phyloP scores from a whole-genome alignment of 1,140 invertebrate species.

The Leguminivora glycinivorella region DNA sequence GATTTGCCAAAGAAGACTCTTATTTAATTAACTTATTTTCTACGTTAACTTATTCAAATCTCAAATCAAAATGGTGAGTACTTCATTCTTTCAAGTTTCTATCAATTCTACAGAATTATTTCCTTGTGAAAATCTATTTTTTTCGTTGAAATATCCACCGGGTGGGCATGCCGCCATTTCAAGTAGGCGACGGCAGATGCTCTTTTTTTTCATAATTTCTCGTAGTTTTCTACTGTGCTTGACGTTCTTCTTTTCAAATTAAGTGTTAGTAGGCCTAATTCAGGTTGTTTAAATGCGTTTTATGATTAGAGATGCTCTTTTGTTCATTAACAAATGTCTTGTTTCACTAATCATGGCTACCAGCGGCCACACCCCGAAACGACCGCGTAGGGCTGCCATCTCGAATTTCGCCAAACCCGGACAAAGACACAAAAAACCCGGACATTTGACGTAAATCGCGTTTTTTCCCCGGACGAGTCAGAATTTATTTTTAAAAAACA shows the following conservation, averaged over 20 bases:
- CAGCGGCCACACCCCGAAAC: not conserved
- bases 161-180: conserved; percentile 65
- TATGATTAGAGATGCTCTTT: not conserved
- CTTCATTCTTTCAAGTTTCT: conserved; percentile 33
- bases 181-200: conserved; percentile 32
- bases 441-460: too few relatives aligned
- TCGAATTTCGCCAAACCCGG: too few relatives aligned
- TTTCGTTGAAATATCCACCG: conserved; percentile 37
- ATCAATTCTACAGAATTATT: not conserved
- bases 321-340: not conserved
- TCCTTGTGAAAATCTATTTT: not conserved
- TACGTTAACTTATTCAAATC: conserved; percentile 71
- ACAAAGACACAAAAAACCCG: too few relatives aligned
- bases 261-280: not conserved
- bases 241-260: not conserved
- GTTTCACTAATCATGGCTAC: too few relatives aligned
- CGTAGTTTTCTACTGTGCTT: too few relatives aligned
- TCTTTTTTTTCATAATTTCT: not conserved
- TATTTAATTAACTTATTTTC: conserved; percentile 72
- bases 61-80: too few relatives aligned
- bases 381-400: too few relatives aligned
- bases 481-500: too few relatives aligned
- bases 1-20: conserved; percentile 74
- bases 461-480: too few relatives aligned
- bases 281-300: not conserved